Percentiles rank a stretch among this genome's conserved stretches.
Conservation (phyloP, 2,113 vertebrate genomes). For the Parus major region DNA sequence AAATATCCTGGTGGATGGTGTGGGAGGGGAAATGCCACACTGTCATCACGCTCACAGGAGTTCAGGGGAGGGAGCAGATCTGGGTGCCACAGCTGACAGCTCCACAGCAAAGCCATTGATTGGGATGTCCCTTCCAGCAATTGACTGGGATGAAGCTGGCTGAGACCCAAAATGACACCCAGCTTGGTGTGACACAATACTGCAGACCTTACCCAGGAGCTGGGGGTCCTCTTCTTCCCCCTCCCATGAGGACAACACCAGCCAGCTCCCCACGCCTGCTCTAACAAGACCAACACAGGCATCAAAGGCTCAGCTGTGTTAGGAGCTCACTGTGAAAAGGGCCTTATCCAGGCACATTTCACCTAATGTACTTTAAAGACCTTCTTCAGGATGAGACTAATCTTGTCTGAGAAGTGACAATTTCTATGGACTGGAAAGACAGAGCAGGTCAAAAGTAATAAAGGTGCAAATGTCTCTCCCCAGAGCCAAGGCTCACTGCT, state of each 20-base stretch:
- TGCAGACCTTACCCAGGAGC: background rate
- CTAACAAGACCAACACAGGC: background rate
- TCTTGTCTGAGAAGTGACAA: background rate
- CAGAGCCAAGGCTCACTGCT: background rate
- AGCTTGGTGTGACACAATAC: background rate
- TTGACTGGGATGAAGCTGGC: background rate
- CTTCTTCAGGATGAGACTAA: background rate
- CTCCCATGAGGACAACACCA: background rate
- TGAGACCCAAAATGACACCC: background rate
- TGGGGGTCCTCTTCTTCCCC: background rate
- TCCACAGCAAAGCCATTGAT: background rate
- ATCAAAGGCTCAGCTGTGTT: background rate
- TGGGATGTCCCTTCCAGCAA: background rate
- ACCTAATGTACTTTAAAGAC: background rate
- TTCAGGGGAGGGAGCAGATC: conserved; percentile 92
- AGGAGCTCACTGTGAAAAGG: background rate
- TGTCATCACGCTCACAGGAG: conserved; percentile 87
- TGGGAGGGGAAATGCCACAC: conserved; percentile 95
- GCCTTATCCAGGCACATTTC: background rate
- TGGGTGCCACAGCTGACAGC: background rate
- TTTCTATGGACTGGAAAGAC: background rate
- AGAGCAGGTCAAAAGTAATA: background rate
- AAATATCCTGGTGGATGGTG: conserved; percentile 84
- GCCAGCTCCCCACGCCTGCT: background rate
- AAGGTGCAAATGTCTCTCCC: background rate